phyloP scores from a whole-genome alignment of 2,888 invertebrate species.

The Dendrolimus pini region DNA sequence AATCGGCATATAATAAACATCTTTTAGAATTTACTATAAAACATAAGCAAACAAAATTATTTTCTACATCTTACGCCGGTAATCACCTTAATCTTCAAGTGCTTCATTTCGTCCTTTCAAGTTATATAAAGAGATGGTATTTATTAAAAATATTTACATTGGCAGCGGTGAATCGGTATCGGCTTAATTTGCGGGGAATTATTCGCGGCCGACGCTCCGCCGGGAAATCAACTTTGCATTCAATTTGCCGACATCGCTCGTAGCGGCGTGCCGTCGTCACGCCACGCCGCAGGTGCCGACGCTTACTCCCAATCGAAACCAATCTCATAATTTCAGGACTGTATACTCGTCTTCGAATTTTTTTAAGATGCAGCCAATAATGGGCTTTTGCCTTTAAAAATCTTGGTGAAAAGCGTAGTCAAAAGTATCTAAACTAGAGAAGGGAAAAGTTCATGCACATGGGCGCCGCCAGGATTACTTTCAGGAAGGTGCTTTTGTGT shows the following conservation, averaged over 20 bases:
- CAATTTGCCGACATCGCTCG: conserved; percentile 51
- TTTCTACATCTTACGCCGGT: conserved; percentile 13
- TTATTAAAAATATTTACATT: conserved; percentile 71
- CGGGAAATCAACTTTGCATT: conserved; percentile 75
- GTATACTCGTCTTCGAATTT: conserved; percentile 4
- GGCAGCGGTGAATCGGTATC: conserved; percentile 64
- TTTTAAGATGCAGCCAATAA: too few relatives aligned
- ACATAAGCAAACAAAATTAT: conserved; percentile 1
- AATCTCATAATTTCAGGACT: neutral
- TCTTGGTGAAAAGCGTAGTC: too few relatives aligned
- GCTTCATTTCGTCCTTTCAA: neutral
- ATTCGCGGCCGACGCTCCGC: conserved; percentile 49
- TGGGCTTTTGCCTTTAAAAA: too few relatives aligned
- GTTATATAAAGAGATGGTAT: conserved; percentile 49
- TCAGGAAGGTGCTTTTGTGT: too few relatives aligned
- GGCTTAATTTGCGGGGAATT: conserved; percentile 68
- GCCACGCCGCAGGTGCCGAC: neutral
- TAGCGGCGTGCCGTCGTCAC: neutral
- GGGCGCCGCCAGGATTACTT: too few relatives aligned
- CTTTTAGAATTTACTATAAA: too few relatives aligned
- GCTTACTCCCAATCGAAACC: neutral
- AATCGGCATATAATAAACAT: too few relatives aligned
- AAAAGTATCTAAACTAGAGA: too few relatives aligned
- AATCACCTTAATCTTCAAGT: conserved; percentile 13
- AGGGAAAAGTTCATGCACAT: too few relatives aligned